Conservation (phyloP, 2,113 vertebrate genomes). For the Stegostoma tigrinum region DNA sequence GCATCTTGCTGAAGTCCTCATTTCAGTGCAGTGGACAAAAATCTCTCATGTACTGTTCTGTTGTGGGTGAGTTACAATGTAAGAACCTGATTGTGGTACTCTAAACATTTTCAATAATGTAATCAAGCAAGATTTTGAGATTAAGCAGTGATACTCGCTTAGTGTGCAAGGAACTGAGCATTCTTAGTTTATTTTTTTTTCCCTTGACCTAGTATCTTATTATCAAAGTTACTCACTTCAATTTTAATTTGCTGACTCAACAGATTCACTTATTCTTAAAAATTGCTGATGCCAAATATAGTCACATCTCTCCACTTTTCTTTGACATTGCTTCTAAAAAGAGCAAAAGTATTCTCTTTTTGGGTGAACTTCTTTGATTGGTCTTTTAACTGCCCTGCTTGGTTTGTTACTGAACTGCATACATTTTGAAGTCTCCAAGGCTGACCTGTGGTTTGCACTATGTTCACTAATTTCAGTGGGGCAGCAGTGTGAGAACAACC, state of each 20-base stretch:
- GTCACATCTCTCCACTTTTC: conserved; percentile 42
- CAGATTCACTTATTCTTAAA: conserved; percentile 29
- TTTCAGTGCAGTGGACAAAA: neutral
- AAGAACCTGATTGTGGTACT: neutral
- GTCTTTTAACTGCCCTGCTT: neutral
- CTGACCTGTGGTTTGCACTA: neutral
- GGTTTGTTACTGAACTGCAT: neutral
- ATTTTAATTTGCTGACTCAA: conserved; percentile 39
- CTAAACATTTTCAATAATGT: neutral
- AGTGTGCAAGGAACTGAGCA: neutral
- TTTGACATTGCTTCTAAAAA: conserved; percentile 44
- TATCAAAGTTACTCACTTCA: neutral
- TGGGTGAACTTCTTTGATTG: neutral
- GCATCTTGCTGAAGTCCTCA: neutral
- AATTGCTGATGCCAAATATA: conserved; percentile 42
- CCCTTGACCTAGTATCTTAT: neutral
- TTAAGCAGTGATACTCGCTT: neutral
- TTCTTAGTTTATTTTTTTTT: neutral
- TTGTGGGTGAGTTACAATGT: neutral
- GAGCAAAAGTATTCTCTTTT: conserved; percentile 41
- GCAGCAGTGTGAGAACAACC: neutral
- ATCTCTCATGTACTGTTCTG: neutral
- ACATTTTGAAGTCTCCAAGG: neutral
- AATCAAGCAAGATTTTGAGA: neutral
- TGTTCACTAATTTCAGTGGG: neutral